A percentile compares a stretch with the other conserved stretches of the same genome.
phyloP scores from a whole-genome alignment of 2,113 vertebrate genomes.

The Lepus americanus region DNA sequence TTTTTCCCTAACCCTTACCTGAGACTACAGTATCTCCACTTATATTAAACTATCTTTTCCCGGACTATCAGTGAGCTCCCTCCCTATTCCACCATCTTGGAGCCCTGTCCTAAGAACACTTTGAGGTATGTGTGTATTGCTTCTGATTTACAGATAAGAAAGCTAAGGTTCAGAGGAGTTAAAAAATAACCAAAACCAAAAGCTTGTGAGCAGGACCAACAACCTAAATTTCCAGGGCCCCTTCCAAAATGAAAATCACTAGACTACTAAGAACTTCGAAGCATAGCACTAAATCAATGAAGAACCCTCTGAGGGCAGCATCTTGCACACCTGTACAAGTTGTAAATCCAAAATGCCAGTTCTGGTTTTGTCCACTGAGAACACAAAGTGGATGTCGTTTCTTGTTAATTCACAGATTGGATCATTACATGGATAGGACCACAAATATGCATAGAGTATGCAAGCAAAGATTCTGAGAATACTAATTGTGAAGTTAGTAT shows the following conservation, averaged over 20 bases:
- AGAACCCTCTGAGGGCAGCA: not conserved
- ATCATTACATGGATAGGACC: not conserved
- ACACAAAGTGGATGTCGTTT: not conserved
- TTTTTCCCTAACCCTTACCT: too few relatives aligned
- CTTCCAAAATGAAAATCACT: not conserved
- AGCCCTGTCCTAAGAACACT: too few relatives aligned
- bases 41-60: too few relatives aligned
- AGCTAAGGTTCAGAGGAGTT: not conserved
- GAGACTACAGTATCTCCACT: too few relatives aligned
- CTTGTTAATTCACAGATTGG: not conserved
- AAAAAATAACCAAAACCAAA: not conserved
- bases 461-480: not conserved
- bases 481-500: not conserved
- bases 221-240: not conserved
- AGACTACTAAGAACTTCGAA: not conserved
- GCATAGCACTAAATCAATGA: not conserved
- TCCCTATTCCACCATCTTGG: too few relatives aligned
- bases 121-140: too few relatives aligned
- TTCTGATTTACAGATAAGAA: slow-evolving; percentile 7
- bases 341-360: not conserved
- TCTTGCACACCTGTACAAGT: not conserved
- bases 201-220: not conserved
- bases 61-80: too few relatives aligned
- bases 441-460: not conserved
- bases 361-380: not conserved